These are phyloP conservation scores for Druon quercuslanigerum DNA, from an alignment of 1,140 invertebrate genomes.

Conservation along the genomic window DNA sequence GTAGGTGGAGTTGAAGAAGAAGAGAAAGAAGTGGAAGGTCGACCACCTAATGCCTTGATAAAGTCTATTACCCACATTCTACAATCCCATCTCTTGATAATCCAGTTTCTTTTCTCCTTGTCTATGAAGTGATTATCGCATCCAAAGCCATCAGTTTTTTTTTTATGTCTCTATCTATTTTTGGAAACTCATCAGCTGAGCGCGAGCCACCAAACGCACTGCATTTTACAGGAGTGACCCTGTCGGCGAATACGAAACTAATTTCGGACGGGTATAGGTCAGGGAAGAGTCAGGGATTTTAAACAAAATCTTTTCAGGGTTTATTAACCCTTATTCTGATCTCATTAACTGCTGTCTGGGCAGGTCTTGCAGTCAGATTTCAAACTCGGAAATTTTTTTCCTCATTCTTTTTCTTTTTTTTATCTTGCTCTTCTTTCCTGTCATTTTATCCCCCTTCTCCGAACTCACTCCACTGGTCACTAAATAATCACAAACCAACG, in stretches of 20 bases:
- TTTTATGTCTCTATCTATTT: no score
- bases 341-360: not conserved
- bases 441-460: conserved; percentile 27
- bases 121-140: not conserved
- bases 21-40: conserved; percentile 57
- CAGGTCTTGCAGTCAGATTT: no score
- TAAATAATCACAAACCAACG: conserved; percentile 62
- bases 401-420: conserved; percentile 1
- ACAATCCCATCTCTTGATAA: conserved; percentile 16
- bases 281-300: no score
- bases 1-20: conserved; percentile 26
- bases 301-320: not conserved
- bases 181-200: no score
- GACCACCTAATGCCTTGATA: conserved; percentile 62
- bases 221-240: no score
- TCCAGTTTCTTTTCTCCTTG: conserved; percentile 37
- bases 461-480: conserved; percentile 46
- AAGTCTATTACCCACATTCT: conserved; percentile 38
- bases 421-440: not conserved
- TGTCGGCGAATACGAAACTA: no score
- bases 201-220: no score
- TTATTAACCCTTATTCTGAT: conserved; percentile 47
- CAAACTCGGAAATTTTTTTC: not conserved
- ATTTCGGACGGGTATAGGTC: no score
- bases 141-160: no score